Evolutionary conservation across 1,140 invertebrate genomes (phyloP).

Genomic region (Eupristina koningsbergeri): DNA sequence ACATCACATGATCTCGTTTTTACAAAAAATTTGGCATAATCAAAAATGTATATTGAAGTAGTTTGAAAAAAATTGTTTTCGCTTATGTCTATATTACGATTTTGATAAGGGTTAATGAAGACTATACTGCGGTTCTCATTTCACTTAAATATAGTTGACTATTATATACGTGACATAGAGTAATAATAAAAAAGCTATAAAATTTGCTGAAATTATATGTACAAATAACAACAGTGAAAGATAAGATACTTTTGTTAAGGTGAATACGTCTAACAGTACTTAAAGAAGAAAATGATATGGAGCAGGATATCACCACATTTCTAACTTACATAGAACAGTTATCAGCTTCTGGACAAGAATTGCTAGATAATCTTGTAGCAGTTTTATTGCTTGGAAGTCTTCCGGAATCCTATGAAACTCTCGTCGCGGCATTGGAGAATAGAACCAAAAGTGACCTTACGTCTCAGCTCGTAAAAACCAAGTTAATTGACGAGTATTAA

Average conservation of each 20-base stretch:
- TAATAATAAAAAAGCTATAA: conserved; percentile 44
- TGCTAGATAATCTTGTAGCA: conserved; percentile 42
- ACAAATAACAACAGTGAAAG: conserved; percentile 46
- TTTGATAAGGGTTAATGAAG: too few relatives aligned
- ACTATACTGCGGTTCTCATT: too few relatives aligned
- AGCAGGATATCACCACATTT: background rate
- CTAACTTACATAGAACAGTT: conserved; percentile 41
- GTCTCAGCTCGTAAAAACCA: conserved; percentile 26
- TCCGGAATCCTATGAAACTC: conserved; percentile 45
- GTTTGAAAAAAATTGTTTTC: too few relatives aligned
- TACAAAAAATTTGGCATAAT: too few relatives aligned
- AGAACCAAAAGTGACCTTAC: conserved; percentile 43
- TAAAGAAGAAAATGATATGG: conserved; percentile 43
- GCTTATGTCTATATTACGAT: too few relatives aligned
- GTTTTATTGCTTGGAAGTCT: conserved; percentile 47
- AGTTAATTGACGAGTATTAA: conserved; percentile 23
- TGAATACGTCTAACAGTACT: conserved; percentile 43
- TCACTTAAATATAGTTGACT: too few relatives aligned
- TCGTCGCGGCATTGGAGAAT: conserved; percentile 50
- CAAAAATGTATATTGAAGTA: too few relatives aligned
- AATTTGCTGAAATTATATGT: conserved; percentile 40
- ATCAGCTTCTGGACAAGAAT: conserved; percentile 34
- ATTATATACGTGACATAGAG: conserved; percentile 31
- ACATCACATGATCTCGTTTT: too few relatives aligned
- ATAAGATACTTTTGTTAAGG: conserved; percentile 47